A percentile compares a stretch with the other conserved stretches of the same genome.
These are phyloP conservation scores for Diarsia rubi DNA, from an alignment of 2,888 invertebrate genomes.

Conservation along the genomic window DNA sequence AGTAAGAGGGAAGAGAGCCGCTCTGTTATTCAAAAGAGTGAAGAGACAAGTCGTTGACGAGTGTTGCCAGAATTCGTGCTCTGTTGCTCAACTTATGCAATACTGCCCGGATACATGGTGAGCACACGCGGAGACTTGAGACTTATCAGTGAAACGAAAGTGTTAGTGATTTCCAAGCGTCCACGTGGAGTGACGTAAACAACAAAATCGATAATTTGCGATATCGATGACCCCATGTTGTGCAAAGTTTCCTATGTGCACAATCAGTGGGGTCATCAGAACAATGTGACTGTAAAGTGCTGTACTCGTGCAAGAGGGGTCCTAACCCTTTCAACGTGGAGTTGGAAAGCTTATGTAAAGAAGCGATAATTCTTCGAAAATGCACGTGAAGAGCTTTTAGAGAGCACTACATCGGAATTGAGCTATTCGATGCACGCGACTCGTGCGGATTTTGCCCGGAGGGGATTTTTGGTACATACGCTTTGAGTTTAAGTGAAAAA, in stretches of 20 bases:
- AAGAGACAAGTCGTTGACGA: slow-evolving; percentile 80
- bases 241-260: slow-evolving; percentile 49
- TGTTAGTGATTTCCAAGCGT: slow-evolving; percentile 38
- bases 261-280: slow-evolving; percentile 48
- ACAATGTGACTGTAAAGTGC: slow-evolving; percentile 48
- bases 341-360: slow-evolving; percentile 45
- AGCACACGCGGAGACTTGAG: slow-evolving; percentile 49
- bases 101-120: slow-evolving; percentile 86
- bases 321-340: slow-evolving; percentile 42
- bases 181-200: slow-evolving; percentile 52
- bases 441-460: slow-evolving; percentile 46
- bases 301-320: slow-evolving; percentile 32
- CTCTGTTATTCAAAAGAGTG: slow-evolving; percentile 74
- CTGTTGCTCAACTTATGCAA: slow-evolving; percentile 80
- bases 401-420: slow-evolving; percentile 45
- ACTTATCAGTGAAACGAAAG: slow-evolving; percentile 58
- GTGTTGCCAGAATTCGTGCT: slow-evolving; percentile 81
- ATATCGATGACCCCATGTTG: slow-evolving; percentile 40
- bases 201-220: slow-evolving; percentile 47
- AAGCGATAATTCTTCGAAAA: slow-evolving; percentile 53
- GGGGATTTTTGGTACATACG: slow-evolving; percentile 42
- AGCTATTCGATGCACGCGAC: slow-evolving; percentile 47
- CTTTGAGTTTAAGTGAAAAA: slow-evolving; percentile 44
- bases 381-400: slow-evolving; percentile 56
- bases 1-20: slow-evolving; percentile 77